Evolutionary conservation across 2,888 invertebrate species (phyloP).

Genomic region (Hoplodrina blanda): DNA sequence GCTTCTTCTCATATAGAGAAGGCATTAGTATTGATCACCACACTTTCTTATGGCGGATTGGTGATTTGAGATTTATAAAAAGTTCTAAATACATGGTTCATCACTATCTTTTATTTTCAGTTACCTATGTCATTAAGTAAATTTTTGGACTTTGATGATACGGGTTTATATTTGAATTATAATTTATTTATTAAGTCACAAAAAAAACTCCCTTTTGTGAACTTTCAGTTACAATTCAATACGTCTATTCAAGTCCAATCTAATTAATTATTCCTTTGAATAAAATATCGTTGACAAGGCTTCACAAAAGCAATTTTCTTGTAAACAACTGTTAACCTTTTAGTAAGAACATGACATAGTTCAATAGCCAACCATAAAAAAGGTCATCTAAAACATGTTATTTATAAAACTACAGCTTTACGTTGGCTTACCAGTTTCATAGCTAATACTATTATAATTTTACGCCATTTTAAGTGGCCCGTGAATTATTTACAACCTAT

Average conservation of each 20-base stretch:
- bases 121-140: too few species aligned
- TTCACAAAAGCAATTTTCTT: constrained; percentile 24
- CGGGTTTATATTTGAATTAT: not conserved
- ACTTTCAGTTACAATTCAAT: constrained; percentile 4
- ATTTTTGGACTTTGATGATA: too few species aligned
- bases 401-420: constrained; percentile 60
- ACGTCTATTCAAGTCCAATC: not conserved
- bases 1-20: too few species aligned
- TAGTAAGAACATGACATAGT: constrained; percentile 44
- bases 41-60: too few species aligned
- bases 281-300: not conserved
- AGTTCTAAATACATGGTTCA: too few species aligned
- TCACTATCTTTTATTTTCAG: too few species aligned
- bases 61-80: too few species aligned
- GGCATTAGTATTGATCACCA: too few species aligned
- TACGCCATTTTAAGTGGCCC: constrained; percentile 71
- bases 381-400: constrained; percentile 55
- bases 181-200: not conserved
- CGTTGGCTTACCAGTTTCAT: constrained; percentile 65
- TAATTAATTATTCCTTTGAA: not conserved
- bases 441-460: constrained; percentile 68
- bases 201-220: not conserved
- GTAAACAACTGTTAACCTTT: constrained; percentile 48
- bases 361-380: constrained; percentile 60
- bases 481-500: constrained; percentile 72